These are phyloP conservation scores for Vanacampus margaritifer DNA, from an alignment of 2,113 vertebrate species.

Conservation along the genomic window DNA sequence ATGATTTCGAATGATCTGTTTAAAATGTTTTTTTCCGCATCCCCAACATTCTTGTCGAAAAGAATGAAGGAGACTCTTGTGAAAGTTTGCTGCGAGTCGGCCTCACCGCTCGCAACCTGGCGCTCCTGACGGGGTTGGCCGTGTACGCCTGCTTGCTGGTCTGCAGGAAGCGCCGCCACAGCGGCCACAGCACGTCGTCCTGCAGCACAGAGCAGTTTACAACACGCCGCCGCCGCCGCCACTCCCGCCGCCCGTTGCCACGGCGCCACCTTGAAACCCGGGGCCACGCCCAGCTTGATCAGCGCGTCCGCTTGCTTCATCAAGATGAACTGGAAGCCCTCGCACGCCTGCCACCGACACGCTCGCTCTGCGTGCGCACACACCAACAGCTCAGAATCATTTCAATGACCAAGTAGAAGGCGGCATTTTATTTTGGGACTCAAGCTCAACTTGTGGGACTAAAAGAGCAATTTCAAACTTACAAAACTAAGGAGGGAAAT, in stretches of 20 bases:
- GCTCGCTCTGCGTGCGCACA: slow-evolving; percentile 32
- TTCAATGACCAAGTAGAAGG: too few species aligned
- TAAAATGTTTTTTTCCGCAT: too few species aligned
- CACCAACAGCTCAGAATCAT: too few species aligned
- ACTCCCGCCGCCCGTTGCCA: background rate
- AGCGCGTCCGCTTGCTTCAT: slow-evolving; percentile 85
- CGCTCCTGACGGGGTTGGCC: slow-evolving; percentile 36
- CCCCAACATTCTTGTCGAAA: too few species aligned
- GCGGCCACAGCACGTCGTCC: slow-evolving; percentile 78
- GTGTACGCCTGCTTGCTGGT: slow-evolving; percentile 82
- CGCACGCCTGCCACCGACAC: slow-evolving; percentile 81
- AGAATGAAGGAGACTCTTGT: too few species aligned
- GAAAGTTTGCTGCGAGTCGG: background rate
- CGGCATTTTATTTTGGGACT: too few species aligned
- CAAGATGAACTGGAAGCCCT: slow-evolving; percentile 90
- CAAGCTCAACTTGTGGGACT: too few species aligned
- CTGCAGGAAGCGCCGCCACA: slow-evolving; percentile 90
- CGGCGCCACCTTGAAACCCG: slow-evolving; percentile 79
- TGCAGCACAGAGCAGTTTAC: slow-evolving; percentile 24
- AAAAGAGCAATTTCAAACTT: too few species aligned
- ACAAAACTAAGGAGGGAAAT: too few species aligned
- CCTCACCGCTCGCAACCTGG: slow-evolving; percentile 44
- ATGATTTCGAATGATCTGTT: too few species aligned
- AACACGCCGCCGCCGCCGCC: background rate
- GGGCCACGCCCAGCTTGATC: slow-evolving; percentile 75